Evolutionary conservation across 2,888 invertebrate species (phyloP).

Genomic region (Trisateles emortualis): DNA sequence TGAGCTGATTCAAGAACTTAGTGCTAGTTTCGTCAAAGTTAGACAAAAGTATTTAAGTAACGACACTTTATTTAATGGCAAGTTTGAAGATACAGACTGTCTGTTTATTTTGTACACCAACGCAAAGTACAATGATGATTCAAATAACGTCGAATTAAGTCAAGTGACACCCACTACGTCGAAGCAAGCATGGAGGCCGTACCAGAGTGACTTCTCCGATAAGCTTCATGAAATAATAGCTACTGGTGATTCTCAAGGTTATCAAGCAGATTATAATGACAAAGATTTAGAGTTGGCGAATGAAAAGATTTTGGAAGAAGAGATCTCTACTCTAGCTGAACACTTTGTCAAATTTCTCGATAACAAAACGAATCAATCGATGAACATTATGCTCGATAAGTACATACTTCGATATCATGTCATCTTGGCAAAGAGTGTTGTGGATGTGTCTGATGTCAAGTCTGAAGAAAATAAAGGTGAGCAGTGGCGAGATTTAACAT

Average conservation of each 20-base stretch:
- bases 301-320: slow-evolving; percentile 17
- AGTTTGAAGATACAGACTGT: slow-evolving; percentile 22
- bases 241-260: slow-evolving; percentile 20
- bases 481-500: slow-evolving; percentile 16
- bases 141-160: not conserved
- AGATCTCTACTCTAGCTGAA: slow-evolving; percentile 18
- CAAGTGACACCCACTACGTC: not conserved
- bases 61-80: slow-evolving; percentile 20
- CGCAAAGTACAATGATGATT: slow-evolving; percentile 16
- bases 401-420: slow-evolving; percentile 33
- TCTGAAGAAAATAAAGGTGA: slow-evolving; percentile 10
- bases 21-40: slow-evolving; percentile 18
- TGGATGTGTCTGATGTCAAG: slow-evolving; percentile 20
- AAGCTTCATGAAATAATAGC: slow-evolving; percentile 22
- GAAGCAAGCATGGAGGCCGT: not conserved
- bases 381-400: slow-evolving; percentile 25
- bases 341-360: slow-evolving; percentile 16
- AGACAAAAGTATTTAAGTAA: slow-evolving; percentile 14
- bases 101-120: slow-evolving; percentile 40
- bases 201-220: not conserved
- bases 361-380: not conserved
- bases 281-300: slow-evolving; percentile 10
- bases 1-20: slow-evolving; percentile 26
- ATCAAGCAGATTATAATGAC: slow-evolving; percentile 12
- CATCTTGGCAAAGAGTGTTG: slow-evolving; percentile 19